Conservation (phyloP, 2,888 invertebrate species). For the Hirtodrosophila duncani region DNA sequence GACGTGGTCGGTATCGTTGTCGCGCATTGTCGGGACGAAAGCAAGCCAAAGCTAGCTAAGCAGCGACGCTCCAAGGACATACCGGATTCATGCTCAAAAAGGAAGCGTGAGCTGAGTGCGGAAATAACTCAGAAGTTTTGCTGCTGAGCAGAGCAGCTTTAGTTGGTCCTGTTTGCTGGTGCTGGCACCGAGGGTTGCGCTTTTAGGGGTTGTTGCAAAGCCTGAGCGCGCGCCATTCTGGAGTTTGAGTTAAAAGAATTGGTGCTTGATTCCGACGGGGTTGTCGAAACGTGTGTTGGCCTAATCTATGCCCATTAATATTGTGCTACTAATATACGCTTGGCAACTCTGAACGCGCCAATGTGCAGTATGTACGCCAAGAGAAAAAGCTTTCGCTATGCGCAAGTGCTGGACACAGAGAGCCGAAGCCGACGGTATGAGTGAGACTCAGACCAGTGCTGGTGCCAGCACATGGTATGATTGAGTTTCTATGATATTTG, state of each 20-base stretch:
- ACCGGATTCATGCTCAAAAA: slow-evolving; percentile 36
- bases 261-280: slow-evolving; percentile 24
- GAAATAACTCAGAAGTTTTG: slow-evolving; percentile 52
- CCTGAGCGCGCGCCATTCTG: slow-evolving; percentile 18
- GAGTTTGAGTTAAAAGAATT: slow-evolving; percentile 46
- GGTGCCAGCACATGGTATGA: slow-evolving; percentile 39
- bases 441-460: slow-evolving; percentile 49
- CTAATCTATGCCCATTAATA: too few species aligned
- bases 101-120: slow-evolving; percentile 34
- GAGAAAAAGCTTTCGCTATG: slow-evolving; percentile 34
- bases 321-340: not conserved
- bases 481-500: slow-evolving; percentile 47
- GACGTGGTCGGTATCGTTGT: slow-evolving; percentile 43
- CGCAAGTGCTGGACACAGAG: slow-evolving; percentile 37
- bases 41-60: slow-evolving; percentile 36
- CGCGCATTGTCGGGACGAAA: not conserved
- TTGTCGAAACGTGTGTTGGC: slow-evolving; percentile 24
- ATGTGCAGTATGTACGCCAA: slow-evolving; percentile 32
- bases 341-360: slow-evolving; percentile 42
- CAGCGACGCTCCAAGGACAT: slow-evolving; percentile 63
- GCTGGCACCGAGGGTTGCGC: slow-evolving; percentile 43
- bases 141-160: slow-evolving; percentile 6
- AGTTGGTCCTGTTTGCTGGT: not conserved
- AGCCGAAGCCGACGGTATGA: slow-evolving; percentile 38
- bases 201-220: slow-evolving; percentile 60